Evolutionary conservation across 2,888 invertebrate genomes (phyloP), one percentile per base, ranked within the genome.

Genomic region (Gymnocheta viridis): DNA sequence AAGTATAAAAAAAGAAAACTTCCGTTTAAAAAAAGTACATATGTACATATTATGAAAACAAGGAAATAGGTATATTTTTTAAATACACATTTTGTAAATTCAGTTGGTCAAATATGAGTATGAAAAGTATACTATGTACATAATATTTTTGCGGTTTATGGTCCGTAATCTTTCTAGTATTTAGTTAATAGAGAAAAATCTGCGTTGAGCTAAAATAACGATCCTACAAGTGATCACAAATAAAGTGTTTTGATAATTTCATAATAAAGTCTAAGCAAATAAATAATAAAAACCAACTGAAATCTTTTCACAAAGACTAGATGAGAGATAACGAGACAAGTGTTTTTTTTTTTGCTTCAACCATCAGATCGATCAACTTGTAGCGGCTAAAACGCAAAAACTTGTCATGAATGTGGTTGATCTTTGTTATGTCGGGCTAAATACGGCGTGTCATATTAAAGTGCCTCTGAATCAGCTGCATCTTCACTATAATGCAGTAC

Each of bases 191-290:
- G 2, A 44, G n/a, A 76, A 47, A 24, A 17, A 12, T n/a, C 4
- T 38, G 17, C n/a, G 12, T 56, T 7, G 19, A 19, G 12, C 41
- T 17, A 2, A 70, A 38, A 17, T 44, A 41, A 32, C 27, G 3
- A 62, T 41, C 14, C 17, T 12, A 17, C 14, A 67, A 27, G 14
- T 38, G 58, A 67, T 70, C 29, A 41, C n/a, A 51, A 27, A 51
- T 44, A 62, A 66, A 76, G 22, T 76, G 56, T 41, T 72, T 79
- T 66, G 64, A 70, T 64, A 62, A 72, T 70, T 54, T 35, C 62
- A 32, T 14, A 44, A 32, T 41, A 29, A 69, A 41, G n/a, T 47
- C 12, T 17, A 54, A 60, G n/a, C 47, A 66, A 73, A 62, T 35
- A 38, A 58, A 22, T 38, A 67, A 67, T 29, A 69, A 38, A 56